These are phyloP conservation scores for Tragulus kanchil DNA, from an alignment of 2,113 vertebrate species.

Conservation along the genomic window DNA sequence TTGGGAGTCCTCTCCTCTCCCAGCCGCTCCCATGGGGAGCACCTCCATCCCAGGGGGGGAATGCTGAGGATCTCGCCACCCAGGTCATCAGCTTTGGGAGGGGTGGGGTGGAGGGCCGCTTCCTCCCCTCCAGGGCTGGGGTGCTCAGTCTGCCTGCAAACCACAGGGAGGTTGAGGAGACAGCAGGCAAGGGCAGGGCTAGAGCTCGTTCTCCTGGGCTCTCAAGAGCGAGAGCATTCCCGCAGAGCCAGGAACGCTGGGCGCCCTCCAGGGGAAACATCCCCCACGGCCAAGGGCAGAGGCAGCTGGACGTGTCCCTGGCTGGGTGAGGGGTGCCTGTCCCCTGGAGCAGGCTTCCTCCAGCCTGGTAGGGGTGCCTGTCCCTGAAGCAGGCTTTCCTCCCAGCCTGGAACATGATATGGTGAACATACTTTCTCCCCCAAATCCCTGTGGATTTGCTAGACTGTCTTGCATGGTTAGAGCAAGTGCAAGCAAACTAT, in stretches of 20 bases:
- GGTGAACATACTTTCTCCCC: neutral
- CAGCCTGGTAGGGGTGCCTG: too few species aligned
- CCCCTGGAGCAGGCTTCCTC: too few species aligned
- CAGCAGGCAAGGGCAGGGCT: neutral
- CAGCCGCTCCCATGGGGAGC: neutral
- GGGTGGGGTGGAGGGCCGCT: neutral
- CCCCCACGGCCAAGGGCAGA: neutral
- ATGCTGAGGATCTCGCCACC: neutral
- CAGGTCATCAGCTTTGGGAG: neutral
- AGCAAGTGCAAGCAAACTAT: neutral
- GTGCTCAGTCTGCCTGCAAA: neutral
- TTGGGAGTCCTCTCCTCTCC: neutral
- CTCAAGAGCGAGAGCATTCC: neutral
- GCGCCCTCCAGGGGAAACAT: constrained; percentile 23
- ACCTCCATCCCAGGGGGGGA: neutral
- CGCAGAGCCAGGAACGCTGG: constrained; percentile 35
- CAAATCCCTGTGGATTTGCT: neutral
- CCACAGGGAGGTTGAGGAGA: neutral
- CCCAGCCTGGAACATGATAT: neutral
- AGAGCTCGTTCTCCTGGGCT: neutral
- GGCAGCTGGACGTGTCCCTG: neutral
- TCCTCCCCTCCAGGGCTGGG: neutral
- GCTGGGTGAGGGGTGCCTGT: neutral
- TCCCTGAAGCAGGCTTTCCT: neutral
- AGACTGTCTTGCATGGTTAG: neutral